Conservation (phyloP, 1,140 invertebrate species). For the Apis florea region DNA sequence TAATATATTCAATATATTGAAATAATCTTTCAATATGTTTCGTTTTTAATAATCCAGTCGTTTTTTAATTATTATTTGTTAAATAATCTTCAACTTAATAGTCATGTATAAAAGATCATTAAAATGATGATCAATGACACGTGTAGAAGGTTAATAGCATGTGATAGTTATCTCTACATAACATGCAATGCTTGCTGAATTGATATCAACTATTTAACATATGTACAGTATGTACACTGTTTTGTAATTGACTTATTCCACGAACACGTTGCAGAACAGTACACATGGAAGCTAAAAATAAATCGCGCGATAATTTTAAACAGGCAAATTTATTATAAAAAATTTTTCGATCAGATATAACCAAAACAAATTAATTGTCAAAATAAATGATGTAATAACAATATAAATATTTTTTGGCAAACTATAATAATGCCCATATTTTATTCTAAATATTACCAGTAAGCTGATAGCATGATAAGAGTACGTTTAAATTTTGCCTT, state of each 20-base stretch:
- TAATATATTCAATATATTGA: no score
- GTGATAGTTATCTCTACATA: not conserved
- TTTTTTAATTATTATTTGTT: not conserved
- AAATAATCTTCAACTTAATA: not conserved
- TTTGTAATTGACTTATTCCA: not conserved
- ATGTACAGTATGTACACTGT: not conserved
- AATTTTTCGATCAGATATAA: not conserved
- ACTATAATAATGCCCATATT: no score
- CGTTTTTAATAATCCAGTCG: no score
- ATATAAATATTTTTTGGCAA: no score
- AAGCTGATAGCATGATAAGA: no score
- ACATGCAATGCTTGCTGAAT: slow-evolving; percentile 2
- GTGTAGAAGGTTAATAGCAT: not conserved
- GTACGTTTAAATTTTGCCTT: not conserved
- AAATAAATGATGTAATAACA: no score
- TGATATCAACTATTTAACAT: not conserved
- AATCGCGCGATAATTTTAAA: not conserved
- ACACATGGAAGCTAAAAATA: not conserved
- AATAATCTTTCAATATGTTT: no score
- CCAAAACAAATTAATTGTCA: not conserved
- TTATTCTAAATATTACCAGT: not conserved
- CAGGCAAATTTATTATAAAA: not conserved
- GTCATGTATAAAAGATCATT: not conserved
- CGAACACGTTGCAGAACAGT: not conserved
- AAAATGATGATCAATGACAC: not conserved